Conservation (phyloP, 2,888 invertebrate species). For the Oxytorus armatus region DNA sequence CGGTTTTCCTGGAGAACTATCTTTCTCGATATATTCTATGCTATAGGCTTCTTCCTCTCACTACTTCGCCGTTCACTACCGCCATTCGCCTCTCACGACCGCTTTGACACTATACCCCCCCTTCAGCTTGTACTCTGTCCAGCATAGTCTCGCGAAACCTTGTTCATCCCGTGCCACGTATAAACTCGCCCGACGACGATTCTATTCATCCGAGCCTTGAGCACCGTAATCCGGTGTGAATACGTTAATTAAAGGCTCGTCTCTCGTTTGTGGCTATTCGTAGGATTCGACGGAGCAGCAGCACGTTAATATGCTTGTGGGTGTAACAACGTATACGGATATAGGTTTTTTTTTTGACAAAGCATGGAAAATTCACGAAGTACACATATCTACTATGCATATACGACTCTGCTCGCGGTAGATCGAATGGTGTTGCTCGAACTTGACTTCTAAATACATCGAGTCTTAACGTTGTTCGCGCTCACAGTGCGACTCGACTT, state of each 20-base stretch:
- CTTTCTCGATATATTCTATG: conserved; percentile 16
- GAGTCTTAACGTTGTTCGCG: conserved; percentile 51
- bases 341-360: background rate
- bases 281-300: conserved; percentile 60
- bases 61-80: conserved; percentile 25
- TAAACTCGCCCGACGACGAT: conserved; percentile 51
- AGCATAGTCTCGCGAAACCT: conserved; percentile 32
- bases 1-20: conserved; percentile 54
- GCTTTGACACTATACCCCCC: conserved; percentile 55
- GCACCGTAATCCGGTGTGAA: conserved; percentile 77
- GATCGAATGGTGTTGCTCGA: conserved; percentile 48
- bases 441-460: conserved; percentile 42
- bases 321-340: conserved; percentile 8
- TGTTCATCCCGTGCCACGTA: conserved; percentile 12
- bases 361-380: conserved; percentile 38
- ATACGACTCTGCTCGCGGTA: conserved; percentile 16
- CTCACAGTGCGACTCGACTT: no score
- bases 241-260: conserved; percentile 77
- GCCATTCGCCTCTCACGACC: conserved; percentile 39
- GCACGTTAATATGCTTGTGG: conserved; percentile 54
- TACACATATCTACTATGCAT: conserved; percentile 10
- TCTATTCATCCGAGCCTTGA: conserved; percentile 71
- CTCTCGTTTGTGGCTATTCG: conserved; percentile 71
- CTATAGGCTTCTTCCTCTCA: conserved; percentile 42
- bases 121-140: conserved; percentile 39